phyloP scores from a whole-genome alignment of 2,797 vertebrate genomes.

The Danio jaintianensis region DNA sequence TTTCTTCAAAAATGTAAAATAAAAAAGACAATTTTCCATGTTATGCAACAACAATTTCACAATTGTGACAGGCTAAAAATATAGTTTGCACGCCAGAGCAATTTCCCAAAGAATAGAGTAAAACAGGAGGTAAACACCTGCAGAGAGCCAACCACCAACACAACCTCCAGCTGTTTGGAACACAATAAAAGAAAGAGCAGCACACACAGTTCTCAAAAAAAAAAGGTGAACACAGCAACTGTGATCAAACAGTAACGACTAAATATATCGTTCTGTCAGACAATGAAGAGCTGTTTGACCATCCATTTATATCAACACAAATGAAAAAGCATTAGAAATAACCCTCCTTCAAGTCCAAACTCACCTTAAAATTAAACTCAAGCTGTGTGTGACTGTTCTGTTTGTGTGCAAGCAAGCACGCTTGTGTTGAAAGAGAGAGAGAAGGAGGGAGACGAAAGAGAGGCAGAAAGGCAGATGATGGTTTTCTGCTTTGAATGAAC shows the following conservation, averaged over 20 bases:
- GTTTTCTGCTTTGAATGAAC: constrained; percentile 39
- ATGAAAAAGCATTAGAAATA: background rate
- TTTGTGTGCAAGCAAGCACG: background rate
- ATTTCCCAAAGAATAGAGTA: constrained; percentile 7
- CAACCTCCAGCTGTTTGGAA: constrained; percentile 23
- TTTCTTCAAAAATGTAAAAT: no score
- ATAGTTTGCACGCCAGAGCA: background rate
- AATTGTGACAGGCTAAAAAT: constrained; percentile 11
- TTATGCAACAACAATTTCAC: background rate
- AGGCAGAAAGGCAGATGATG: constrained; percentile 7
- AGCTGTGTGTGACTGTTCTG: background rate
- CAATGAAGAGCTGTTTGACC: background rate
- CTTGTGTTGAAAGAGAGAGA: background rate
- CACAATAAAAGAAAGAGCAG: background rate
- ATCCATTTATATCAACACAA: constrained; percentile 11
- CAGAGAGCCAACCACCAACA: background rate
- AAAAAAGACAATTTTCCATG: no score
- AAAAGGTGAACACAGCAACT: background rate
- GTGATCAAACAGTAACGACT: background rate
- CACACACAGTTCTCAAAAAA: background rate
- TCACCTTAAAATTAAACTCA: constrained; percentile 30
- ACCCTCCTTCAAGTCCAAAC: background rate
- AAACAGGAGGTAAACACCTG: constrained; percentile 24
- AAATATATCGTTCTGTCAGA: constrained; percentile 16
- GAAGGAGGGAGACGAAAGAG: background rate